Evolutionary conservation across 2,888 invertebrate genomes (phyloP), one percentile per base, ranked within the genome.

Genomic region (Amiota communis): DNA sequence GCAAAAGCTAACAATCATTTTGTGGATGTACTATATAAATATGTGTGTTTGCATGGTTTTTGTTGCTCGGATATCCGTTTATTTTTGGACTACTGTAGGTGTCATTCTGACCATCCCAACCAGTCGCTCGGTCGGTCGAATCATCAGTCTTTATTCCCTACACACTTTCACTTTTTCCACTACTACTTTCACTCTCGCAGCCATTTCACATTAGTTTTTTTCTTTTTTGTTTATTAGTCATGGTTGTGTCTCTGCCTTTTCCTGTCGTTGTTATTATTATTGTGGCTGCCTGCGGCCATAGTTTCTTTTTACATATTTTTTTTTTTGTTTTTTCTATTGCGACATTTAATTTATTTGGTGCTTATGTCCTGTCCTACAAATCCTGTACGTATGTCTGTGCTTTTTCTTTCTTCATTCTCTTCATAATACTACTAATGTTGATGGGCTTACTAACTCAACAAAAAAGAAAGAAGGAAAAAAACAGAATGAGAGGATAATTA

Each of bases 401-500:
- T 20, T 51, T n/a, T 8, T 9, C 23, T 10, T 48, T 11, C 65
- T 36, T 6, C 36, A 4, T 36, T 6, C 36, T 2, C 6, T 36
- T 36, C 6, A 36, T 36, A 36, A 6, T 36, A 36, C 3, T 36
- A 36, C 3, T 36, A 6, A 36, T 36, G 36, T 36, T 6, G 36
- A 36, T 36, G 36, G 36, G 6, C 36, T 36, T 36, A 36, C 36
- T 36, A 36, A 36, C 36, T 36, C 2, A 36, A 36, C 36, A 36
- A 36, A 36, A 36, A 36, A 2, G 36, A 36, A 36, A 53, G 53
- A 53, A 53, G 53, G 13, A n/a, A 53, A 63, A 46, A 46, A 36
- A 13, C 53, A 6, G 12, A 9, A 23, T 23, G 63, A 13, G 83
- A 83, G 78, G 79, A 86, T 83, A 83, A 83, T 83, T 84, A 83